Percentiles rank a stretch among this genome's conserved stretches.
Conservation (phyloP, 2,113 vertebrate genomes). For the Perca fluviatilis region DNA sequence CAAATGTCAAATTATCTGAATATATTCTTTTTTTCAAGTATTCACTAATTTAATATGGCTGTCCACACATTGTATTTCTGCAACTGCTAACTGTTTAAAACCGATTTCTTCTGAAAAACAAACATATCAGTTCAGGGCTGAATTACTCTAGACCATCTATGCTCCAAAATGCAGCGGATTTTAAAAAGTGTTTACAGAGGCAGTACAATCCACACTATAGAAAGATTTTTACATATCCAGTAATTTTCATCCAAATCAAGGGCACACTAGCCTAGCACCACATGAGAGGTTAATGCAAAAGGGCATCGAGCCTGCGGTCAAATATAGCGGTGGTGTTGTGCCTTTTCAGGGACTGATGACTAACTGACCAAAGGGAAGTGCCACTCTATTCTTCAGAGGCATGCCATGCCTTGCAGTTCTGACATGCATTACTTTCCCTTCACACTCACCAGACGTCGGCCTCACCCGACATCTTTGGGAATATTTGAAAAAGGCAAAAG, state of each 20-base stretch:
- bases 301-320: slow-evolving; percentile 18
- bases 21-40: not conserved
- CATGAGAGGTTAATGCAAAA: slow-evolving; percentile 28
- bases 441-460: slow-evolving; percentile 34
- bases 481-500: slow-evolving; percentile 66
- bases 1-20: not conserved
- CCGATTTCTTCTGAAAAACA: not conserved
- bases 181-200: not conserved
- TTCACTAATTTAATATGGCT: not conserved
- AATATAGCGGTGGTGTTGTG: slow-evolving; percentile 20
- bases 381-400: slow-evolving; percentile 46
- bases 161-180: not conserved
- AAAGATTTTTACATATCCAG: slow-evolving; percentile 21
- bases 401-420: slow-evolving; percentile 22
- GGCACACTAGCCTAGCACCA: slow-evolving; percentile 14
- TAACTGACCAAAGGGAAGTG: slow-evolving; percentile 38
- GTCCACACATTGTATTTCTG: not conserved
- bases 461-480: slow-evolving; percentile 52
- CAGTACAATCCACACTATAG: not conserved
- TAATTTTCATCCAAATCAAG: slow-evolving; percentile 25
- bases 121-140: not conserved
- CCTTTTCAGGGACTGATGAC: slow-evolving; percentile 38
- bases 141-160: not conserved
- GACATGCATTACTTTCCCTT: slow-evolving; percentile 40
- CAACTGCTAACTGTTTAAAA: not conserved